Evolutionary conservation across 1,140 invertebrate genomes (phyloP), one percentile per base, ranked within the genome.

Genomic region (Caenorhabditis inopinata): DNA sequence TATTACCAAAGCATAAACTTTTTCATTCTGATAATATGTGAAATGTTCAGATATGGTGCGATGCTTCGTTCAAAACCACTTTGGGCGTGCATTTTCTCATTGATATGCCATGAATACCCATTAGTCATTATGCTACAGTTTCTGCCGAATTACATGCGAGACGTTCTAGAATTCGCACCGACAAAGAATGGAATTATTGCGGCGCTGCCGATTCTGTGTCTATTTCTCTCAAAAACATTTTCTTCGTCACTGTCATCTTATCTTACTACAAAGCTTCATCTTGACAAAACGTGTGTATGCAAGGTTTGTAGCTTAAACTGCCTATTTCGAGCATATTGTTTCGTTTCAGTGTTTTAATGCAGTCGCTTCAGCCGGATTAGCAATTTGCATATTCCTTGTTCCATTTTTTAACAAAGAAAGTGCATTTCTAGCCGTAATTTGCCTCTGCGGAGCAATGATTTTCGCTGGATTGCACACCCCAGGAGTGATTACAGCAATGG

Each of bases 41-140:
- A 42, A 7, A 84, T 83, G 18, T 68, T 6, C 58, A 68, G 58
- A 38, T 68, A 81, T 32, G 58, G 51, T 12, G 32, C 84, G 25
- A 78, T 87, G 45, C 23, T 85, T 6, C 42, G 38, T 35, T 87
- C 86, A 14, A 80, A 62, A 18, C 86, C 86, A 11, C 83, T 87
- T 3, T 88, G 86, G 85, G 87, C 82, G 16, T 83, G 75, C 27
- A 79, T 87, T 23, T 87, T 87, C 76, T 78, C 86, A 3, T 76
- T 87, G 6, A 84, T 88, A 23, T 87, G 86, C 74, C 86, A 87
- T 48, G 85, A 87, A 38, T 87, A 88, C 46, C 86, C 86, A 12
- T 53, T 87, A 18, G 87, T 87, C 12, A 87, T 87, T 32, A 88
- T 87, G 87, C 84, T 87, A 21, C 86, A 87, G 53, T 87, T 87